Evolutionary conservation across 2,797 vertebrate species (phyloP), one percentile per base, ranked within the genome.

Genomic region (Okamejei kenojei): DNA sequence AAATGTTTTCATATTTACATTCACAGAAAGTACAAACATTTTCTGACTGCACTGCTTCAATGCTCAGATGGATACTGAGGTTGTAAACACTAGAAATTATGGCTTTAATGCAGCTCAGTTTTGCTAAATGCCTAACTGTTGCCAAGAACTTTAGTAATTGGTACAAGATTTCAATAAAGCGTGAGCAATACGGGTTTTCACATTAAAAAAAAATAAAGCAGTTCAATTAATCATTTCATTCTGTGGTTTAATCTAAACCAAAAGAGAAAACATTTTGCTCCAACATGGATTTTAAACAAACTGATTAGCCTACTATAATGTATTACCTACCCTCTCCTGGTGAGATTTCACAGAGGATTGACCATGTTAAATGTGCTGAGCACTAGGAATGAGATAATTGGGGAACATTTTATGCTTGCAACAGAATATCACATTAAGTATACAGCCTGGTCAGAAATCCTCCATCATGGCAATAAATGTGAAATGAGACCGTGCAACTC

Each of bases 61-160:
- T 54, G 71, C 71, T 92, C 23, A 74, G 90, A 92, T 74, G 90
- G 90, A 76, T 38, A 92, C 68, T 92, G 90, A 21, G 23, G 45
- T 92, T 92, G 71, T 76, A 92, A 92, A 76, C 71, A 45, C 71
- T 92, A 29, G 11, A 92, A 92, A 74, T 92, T 21, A 58, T 92
- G 71, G 90, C 29, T 73, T 73, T 29, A 92, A 76, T 76, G 71
- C 29, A 92, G 90, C 90, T 54, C 21, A 74, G 71, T 90, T 65
- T 73, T 91, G n/a, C 35, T 91, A 91, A 91, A 92, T 92, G 90
- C 71, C 58, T n/a, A 76, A 29, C 38, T 13, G 35, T 74, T 92
- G 90, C 90, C 90, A 92, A n/a, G 90, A 92, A 45, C 38, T 92
- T 76, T 76, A 92, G 90, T 76, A 92, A 73, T 74, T 76, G 38